These are phyloP conservation scores for Otus scops DNA, from an alignment of 2,797 vertebrate genomes.

Conservation along the genomic window DNA sequence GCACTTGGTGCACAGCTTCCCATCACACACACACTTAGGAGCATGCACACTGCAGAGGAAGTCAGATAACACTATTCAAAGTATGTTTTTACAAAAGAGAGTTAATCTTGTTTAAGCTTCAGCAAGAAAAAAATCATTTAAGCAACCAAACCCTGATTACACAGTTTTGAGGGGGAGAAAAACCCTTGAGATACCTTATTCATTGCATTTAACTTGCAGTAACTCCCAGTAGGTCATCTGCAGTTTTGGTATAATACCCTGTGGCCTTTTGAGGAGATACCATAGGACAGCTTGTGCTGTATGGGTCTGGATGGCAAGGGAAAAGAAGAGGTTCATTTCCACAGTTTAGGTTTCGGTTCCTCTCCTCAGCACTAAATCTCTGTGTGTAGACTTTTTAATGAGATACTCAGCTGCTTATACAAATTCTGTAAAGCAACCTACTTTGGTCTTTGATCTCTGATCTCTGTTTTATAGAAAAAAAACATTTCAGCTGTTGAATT, in stretches of 20 bases:
- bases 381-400: neutral
- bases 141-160: neutral
- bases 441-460: neutral
- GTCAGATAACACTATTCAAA: neutral
- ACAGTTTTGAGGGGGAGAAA: neutral
- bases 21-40: neutral
- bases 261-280: neutral
- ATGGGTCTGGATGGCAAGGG: neutral
- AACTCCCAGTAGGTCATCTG: neutral
- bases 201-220: neutral
- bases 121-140: neutral
- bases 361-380: neutral
- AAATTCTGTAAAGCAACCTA: neutral
- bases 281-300: neutral
- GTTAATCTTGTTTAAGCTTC: neutral
- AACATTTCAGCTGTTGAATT: neutral
- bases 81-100: neutral
- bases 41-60: neutral
- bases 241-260: neutral
- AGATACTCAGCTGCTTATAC: neutral
- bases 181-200: neutral
- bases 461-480: neutral
- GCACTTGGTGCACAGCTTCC: neutral
- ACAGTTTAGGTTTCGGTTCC: neutral
- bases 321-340: neutral